phyloP scores from a whole-genome alignment of 2,113 vertebrate species.

The Rhegmatorhina hoffmannsi region DNA sequence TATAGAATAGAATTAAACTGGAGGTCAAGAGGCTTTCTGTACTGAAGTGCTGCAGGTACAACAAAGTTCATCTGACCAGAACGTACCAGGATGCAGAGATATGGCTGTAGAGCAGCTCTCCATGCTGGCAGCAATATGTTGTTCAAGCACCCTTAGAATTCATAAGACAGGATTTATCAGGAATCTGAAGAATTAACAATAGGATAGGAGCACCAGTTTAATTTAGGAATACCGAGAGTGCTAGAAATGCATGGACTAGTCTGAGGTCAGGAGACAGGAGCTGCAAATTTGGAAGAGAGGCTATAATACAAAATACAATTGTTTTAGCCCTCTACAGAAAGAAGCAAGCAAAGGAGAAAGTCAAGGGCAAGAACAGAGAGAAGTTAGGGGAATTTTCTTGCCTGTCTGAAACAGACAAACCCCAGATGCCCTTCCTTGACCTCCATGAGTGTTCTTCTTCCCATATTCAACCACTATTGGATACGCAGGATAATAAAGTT shows the following conservation, averaged over 20 bases:
- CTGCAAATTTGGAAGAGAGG: not conserved
- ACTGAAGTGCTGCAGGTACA: not conserved
- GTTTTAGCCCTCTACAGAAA: not conserved
- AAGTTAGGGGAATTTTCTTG: not conserved
- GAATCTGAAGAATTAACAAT: not conserved
- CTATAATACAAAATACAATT: not conserved
- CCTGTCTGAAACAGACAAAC: not conserved
- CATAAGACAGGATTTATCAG: not conserved
- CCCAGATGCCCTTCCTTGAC: not conserved
- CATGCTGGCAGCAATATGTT: not conserved
- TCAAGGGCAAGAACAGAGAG: not conserved
- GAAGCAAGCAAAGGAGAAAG: not conserved
- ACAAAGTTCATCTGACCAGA: not conserved
- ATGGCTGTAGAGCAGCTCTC: not conserved
- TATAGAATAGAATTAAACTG: not conserved
- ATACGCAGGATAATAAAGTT: not conserved
- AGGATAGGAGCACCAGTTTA: not conserved
- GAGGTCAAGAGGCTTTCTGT: not conserved
- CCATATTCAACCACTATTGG: not conserved
- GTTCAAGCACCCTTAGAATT: not conserved
- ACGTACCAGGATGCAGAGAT: fast-evolving
- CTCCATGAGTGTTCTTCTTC: not conserved
- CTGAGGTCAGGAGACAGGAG: not conserved
- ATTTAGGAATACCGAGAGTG: not conserved
- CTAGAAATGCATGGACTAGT: not conserved